Percentiles rank a stretch among this genome's conserved stretches.
These are phyloP conservation scores for Limanda limanda DNA, from an alignment of 2,113 vertebrate species.

Conservation along the genomic window DNA sequence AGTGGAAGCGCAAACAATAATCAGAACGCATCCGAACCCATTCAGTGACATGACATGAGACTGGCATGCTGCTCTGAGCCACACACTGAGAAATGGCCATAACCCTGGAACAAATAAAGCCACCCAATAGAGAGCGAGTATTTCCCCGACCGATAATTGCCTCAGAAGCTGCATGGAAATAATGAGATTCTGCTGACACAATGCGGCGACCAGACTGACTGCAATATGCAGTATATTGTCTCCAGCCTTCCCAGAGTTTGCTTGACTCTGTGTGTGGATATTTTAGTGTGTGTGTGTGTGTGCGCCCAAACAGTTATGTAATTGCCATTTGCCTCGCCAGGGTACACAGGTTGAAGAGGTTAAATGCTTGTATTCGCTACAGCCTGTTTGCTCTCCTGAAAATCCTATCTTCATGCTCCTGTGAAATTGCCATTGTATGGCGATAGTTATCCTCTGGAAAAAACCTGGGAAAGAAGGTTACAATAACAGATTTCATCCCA, in stretches of 20 bases:
- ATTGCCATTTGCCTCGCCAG: conserved; percentile 55
- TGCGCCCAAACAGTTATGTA: conserved; percentile 40
- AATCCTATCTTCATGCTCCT: conserved; percentile 38
- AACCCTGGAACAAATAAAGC: conserved; percentile 61
- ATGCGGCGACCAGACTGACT: conserved; percentile 25
- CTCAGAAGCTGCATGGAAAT: conserved; percentile 52
- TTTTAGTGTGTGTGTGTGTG: not conserved
- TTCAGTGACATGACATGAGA: conserved; percentile 2
- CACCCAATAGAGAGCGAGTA: conserved; percentile 33
- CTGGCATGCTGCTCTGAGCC: conserved; percentile 17
- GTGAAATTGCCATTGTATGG: conserved; percentile 56
- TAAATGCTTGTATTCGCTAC: conserved; percentile 70
- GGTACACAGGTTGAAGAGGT: conserved; percentile 56
- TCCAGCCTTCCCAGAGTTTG: conserved; percentile 5
- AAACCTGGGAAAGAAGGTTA: not conserved
- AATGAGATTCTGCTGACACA: conserved; percentile 61
- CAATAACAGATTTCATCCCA: conserved; percentile 28
- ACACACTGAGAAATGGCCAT: conserved; percentile 40
- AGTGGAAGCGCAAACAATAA: conserved; percentile 36
- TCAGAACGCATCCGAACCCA: not conserved
- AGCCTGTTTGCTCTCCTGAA: conserved; percentile 52
- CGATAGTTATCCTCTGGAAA: conserved; percentile 20
- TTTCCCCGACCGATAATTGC: conserved; percentile 53
- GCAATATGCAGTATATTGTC: conserved; percentile 16
- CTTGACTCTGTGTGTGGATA: conserved; percentile 4